Percentiles rank a stretch among this genome's conserved stretches.
Conservation (phyloP, 2,113 vertebrate species). For the Oreotrochilus melanogaster region DNA sequence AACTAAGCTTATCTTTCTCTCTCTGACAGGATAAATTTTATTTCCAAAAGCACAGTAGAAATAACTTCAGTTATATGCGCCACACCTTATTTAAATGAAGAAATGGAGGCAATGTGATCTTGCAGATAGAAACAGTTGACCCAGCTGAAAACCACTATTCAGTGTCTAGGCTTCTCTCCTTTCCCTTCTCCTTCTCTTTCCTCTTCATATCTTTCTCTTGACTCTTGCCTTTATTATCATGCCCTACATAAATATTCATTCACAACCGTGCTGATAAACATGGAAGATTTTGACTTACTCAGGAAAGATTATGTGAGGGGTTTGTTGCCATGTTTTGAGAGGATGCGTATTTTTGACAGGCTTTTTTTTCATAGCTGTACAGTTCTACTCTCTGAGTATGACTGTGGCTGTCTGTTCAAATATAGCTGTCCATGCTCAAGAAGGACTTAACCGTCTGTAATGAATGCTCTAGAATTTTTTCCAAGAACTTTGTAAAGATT, state of each 20-base stretch:
- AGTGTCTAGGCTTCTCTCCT: neutral
- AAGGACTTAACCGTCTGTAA: neutral
- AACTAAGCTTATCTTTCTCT: neutral
- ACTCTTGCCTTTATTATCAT: neutral
- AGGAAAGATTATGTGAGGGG: neutral
- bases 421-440: neutral
- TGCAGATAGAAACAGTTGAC: neutral
- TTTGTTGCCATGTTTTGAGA: neutral
- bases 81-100: neutral
- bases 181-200: neutral
- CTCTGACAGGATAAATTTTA: neutral
- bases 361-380: neutral
- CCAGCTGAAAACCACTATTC: neutral
- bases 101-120: neutral
- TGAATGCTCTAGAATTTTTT: neutral
- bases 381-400: neutral
- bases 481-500: neutral
- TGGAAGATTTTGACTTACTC: neutral
- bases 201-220: neutral
- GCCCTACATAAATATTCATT: neutral
- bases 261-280: neutral
- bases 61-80: neutral
- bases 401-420: neutral
- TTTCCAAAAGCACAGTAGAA: neutral
- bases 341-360: neutral